Base-by-base conservation (phyloP, 2,113 vertebrate species). In the Lepisosteus oculatus region DNA sequence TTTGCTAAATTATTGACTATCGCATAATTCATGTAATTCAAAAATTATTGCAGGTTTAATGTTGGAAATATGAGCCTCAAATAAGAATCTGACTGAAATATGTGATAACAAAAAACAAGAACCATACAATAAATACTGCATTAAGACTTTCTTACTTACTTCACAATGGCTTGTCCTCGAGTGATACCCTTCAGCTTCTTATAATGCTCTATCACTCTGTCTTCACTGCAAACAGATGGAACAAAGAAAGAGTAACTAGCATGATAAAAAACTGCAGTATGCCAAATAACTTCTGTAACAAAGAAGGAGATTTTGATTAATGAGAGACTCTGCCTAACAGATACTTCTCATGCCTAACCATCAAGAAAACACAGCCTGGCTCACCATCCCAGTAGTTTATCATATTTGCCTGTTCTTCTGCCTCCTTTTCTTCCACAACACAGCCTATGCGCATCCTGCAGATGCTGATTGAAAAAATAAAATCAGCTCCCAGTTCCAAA, bases 161-260 rank as follows among this genome's bases (percentile, higher is more conserved):
- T 92, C 77, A 99, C 93, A 76, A 99, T 95, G 51, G 96, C 95
- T 86, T 98, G 95, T 85, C 97, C 97, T 88, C 97, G 91, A 79
- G 91, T 98, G 84, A 96, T 86, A 43, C 95, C 97, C 86, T 93
- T 96, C 70, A 96, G 86, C 81, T 95, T 94, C 79, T 90, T 90
- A 78, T 98, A 98, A 83, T 95, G 93, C 77, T 96, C 93, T 70
- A 97, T 96, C 69, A 95, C 96, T 84, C 90, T 87, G 89, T 97
- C 95, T 84, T 99, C 97, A 76, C 97, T 99, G 93, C 65, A 91
- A 85, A 82, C 47, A 75, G 59, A 90, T 84, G 59, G 68, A 86
- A 6, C n/a, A 13, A 6, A 45, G 43, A 41, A 63, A 67, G 59
- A 6, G 47, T 51, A 51, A 51, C 47, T 51, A 51, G 5, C 47